Conservation (phyloP, 2,888 invertebrate genomes). For the Bhutanitis thaidina region DNA sequence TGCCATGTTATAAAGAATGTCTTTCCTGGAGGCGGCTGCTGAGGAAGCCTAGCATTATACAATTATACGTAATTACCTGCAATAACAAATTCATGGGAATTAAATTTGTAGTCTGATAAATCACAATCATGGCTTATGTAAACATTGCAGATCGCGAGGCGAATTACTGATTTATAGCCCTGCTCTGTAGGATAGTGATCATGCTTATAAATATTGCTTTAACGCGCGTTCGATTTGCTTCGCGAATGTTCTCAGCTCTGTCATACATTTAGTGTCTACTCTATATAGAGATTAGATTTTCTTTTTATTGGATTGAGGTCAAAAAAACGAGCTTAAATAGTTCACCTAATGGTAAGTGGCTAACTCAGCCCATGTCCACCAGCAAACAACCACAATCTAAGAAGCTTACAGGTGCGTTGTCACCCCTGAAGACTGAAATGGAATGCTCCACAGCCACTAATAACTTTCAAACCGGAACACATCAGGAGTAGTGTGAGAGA, state of each 20-base stretch:
- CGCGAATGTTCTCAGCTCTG: neutral
- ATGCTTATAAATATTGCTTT: neutral
- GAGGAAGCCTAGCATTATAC: neutral
- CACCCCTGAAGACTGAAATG: too few species aligned
- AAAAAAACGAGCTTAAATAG: too few species aligned
- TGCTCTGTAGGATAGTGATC: neutral
- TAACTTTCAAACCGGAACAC: too few species aligned
- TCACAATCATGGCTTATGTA: neutral
- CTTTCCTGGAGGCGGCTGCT: neutral
- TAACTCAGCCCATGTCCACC: too few species aligned
- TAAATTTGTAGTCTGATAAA: constrained; percentile 2
- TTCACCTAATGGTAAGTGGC: too few species aligned
- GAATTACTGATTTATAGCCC: neutral
- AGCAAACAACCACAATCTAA: too few species aligned
- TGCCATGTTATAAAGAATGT: neutral
- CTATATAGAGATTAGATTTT: too few species aligned
- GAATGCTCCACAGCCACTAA: too few species aligned
- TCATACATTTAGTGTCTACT: too few species aligned
- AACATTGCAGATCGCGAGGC: neutral
- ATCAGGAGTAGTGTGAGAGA: too few species aligned
- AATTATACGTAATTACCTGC: constrained; percentile 3
- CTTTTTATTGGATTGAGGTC: too few species aligned
- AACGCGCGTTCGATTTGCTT: neutral
- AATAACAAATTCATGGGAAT: neutral
- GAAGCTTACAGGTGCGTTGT: too few species aligned